Evolutionary conservation across 2,888 invertebrate species (phyloP).

Genomic region (Cantharis nigra): DNA sequence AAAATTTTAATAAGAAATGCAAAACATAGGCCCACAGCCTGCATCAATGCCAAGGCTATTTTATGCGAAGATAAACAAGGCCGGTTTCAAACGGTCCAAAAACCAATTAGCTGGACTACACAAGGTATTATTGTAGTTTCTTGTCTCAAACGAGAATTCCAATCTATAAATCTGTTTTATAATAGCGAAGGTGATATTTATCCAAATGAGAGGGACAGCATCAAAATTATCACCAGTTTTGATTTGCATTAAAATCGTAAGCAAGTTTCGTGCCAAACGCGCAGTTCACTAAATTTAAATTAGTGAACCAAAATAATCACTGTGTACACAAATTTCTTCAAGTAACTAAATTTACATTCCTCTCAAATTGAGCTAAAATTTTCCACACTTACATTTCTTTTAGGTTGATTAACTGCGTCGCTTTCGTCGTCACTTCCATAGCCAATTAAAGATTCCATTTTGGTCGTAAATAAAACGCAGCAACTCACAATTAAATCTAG

Average conservation of each 20-base stretch:
- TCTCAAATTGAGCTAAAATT: background rate
- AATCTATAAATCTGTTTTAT: background rate
- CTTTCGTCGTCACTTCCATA: slow-evolving; percentile 81
- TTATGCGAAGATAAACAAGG: no score
- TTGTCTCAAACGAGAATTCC: no score
- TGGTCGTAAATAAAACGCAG: slow-evolving; percentile 7
- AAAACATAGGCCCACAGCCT: no score
- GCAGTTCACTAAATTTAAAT: background rate
- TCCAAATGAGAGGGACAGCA: background rate
- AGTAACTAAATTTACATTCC: background rate
- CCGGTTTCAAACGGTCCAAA: no score
- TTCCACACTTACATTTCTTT: slow-evolving; percentile 41
- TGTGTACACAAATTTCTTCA: background rate
- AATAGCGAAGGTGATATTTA: background rate
- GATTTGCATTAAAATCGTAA: background rate
- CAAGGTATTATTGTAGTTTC: no score
- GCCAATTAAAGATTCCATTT: slow-evolving; percentile 76
- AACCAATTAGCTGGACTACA: no score
- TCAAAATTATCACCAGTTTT: background rate
- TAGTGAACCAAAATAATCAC: background rate
- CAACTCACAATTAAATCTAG: background rate
- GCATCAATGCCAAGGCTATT: no score
- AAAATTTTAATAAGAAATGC: no score
- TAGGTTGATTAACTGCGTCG: slow-evolving; percentile 55
- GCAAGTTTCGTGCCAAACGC: background rate